Evolutionary conservation across 2,113 vertebrate species (phyloP).

Genomic region (Tricholaema leucomelas): DNA sequence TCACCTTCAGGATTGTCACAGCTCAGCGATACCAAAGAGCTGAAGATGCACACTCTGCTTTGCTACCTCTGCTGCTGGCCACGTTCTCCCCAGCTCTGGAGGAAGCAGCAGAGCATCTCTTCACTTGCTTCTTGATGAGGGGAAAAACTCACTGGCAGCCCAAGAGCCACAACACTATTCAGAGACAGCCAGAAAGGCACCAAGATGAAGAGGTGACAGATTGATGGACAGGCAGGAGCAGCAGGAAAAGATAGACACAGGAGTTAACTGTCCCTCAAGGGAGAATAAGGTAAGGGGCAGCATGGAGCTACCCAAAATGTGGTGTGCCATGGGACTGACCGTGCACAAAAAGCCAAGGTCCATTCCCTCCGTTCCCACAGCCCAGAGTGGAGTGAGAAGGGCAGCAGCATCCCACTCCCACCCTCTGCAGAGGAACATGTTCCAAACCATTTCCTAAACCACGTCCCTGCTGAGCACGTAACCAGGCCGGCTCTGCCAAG

Average conservation of each 20-base stretch:
- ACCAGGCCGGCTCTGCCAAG: background rate
- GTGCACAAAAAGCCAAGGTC: background rate
- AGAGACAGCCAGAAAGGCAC: background rate
- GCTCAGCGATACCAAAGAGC: accelerated
- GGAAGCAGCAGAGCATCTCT: background rate
- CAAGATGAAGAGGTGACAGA: background rate
- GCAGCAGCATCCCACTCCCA: accelerated
- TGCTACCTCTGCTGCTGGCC: background rate
- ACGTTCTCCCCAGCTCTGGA: background rate
- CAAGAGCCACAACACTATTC: background rate
- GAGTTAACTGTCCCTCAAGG: background rate
- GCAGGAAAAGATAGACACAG: background rate
- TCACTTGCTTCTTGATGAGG: accelerated
- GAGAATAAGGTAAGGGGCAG: background rate
- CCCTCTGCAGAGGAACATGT: background rate
- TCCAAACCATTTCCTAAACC: background rate
- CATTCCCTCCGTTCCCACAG: background rate
- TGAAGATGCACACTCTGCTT: accelerated
- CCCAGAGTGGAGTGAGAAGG: background rate
- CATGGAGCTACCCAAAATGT: background rate
- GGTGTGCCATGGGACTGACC: background rate
- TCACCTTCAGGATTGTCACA: background rate
- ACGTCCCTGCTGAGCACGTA: background rate
- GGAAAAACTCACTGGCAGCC: background rate
- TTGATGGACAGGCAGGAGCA: background rate